Evolutionary conservation across 1,140 invertebrate genomes (phyloP).

Genomic region (Hyphantria cunea): DNA sequence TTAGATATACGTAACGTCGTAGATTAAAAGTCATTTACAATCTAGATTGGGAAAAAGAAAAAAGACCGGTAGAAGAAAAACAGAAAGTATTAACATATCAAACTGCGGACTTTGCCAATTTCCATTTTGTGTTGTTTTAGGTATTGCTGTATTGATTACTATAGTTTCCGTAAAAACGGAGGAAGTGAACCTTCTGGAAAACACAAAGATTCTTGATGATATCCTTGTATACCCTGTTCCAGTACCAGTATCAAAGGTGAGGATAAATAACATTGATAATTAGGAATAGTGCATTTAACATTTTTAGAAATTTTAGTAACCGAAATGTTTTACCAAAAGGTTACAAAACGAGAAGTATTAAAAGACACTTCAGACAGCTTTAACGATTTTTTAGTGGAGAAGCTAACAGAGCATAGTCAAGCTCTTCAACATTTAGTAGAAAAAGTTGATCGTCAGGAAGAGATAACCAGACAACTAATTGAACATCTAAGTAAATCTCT

Average conservation of each 20-base stretch:
- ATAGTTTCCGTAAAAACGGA: neutral
- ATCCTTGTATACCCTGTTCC: constrained; percentile 40
- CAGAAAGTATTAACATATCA: too few relatives aligned
- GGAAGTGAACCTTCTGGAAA: neutral
- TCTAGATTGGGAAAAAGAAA: too few relatives aligned
- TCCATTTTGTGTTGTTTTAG: constrained; percentile 4
- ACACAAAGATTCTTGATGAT: constrained; percentile 31
- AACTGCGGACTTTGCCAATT: too few relatives aligned
- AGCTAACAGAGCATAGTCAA: constrained; percentile 57
- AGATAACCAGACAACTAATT: constrained; percentile 43
- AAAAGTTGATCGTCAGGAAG: constrained; percentile 41
- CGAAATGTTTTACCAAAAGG: constrained; percentile 49
- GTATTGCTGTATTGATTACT: neutral
- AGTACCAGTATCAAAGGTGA: constrained; percentile 41
- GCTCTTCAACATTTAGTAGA: constrained; percentile 56
- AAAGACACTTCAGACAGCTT: constrained; percentile 1
- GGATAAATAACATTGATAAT: constrained; percentile 13
- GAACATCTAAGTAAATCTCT: constrained; percentile 43
- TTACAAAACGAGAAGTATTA: constrained; percentile 44
- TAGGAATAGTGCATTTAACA: neutral
- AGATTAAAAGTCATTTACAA: too few relatives aligned
- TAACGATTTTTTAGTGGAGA: constrained; percentile 57
- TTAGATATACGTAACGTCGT: too few relatives aligned
- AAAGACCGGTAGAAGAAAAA: too few relatives aligned
- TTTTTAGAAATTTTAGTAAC: constrained; percentile 25